Conservation (phyloP, 1,140 invertebrate genomes). For the Eumeta japonica region DNA sequence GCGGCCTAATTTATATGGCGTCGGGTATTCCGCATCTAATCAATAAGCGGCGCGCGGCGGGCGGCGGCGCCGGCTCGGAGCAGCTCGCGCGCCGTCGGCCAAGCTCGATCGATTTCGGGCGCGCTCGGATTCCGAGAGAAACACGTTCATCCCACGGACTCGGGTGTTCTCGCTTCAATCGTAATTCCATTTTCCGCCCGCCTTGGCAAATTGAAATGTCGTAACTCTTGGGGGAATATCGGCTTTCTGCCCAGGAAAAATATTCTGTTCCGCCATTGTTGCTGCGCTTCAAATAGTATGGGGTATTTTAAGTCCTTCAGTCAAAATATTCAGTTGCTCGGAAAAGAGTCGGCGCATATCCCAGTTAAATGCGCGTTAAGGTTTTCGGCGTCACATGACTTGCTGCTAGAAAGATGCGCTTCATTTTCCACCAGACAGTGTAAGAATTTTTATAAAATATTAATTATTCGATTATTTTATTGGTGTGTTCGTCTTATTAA, state of each 20-base stretch:
- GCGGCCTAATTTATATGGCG: constrained; percentile 57
- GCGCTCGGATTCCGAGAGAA: constrained; percentile 24
- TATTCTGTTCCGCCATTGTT: constrained; percentile 52
- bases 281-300: constrained; percentile 46
- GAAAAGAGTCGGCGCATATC: too few relatives aligned
- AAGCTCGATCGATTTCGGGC: constrained; percentile 22
- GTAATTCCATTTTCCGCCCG: constrained; percentile 59
- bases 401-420: too few relatives aligned
- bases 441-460: too few relatives aligned
- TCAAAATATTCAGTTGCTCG: too few relatives aligned
- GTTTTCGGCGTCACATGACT: too few relatives aligned
- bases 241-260: constrained; percentile 56
- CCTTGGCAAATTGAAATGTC: constrained; percentile 61
- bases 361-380: too few relatives aligned
- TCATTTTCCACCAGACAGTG: too few relatives aligned
- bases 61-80: constrained; percentile 26
- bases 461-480: too few relatives aligned
- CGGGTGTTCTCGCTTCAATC: constrained; percentile 52
- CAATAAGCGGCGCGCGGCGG: constrained; percentile 47
- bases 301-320: constrained; percentile 52
- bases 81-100: not conserved
- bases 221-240: constrained; percentile 58
- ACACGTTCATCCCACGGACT: constrained; percentile 31
- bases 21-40: constrained; percentile 59
- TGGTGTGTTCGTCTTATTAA: too few relatives aligned